Evolutionary conservation across 1,140 invertebrate species (phyloP), one percentile per base, ranked within the genome.

Genomic region (Cecropterus lyciades): DNA sequence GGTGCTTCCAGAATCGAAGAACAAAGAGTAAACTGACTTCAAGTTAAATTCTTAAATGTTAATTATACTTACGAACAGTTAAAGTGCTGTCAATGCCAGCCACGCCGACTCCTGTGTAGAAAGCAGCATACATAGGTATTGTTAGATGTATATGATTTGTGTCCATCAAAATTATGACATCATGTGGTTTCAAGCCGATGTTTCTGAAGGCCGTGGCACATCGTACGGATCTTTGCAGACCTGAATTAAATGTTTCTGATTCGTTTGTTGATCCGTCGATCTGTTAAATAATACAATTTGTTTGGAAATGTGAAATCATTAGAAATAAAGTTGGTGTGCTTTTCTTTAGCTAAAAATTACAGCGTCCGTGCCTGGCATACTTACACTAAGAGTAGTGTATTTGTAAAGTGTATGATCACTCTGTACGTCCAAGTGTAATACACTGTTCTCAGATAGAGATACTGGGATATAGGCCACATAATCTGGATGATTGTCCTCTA

Each of bases 231-330:
- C 80, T 67, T 33, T 69, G 70, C 24, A 82, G 71, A 3, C 90
- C 87, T 15, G 87, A 84, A 1, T 24, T 65, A 52, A 76, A 90
- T 0, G 87, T 92, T 65, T 93, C 91, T 16, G 80, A 53, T 59
- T 89, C 77, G 0, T 77, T 83, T 0, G 92, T 93, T 8, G 72
- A 75, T 10, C 81, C 87, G 42, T 94, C 91, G 8, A 94, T 84
- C 93, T 94, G 51, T 45, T 55, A 37, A 59, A 56, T 59, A n/a
- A n/a, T 13, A 20, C 30, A 37, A 33, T 7, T 2, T 33, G 30
- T 37, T 30, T 30, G 27, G 3, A 5, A 30, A 7, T 30, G 3
- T 30, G n/a, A 30, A 8, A 30, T 0, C 27, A 7, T 5, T 30
- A 30, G 27, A 30, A 30, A 30, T 30, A 4, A 30, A 30, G 7